Base-by-base conservation (phyloP, 92 coral and sea anemone genomes). In the Phenganax stokvisi region DNA sequence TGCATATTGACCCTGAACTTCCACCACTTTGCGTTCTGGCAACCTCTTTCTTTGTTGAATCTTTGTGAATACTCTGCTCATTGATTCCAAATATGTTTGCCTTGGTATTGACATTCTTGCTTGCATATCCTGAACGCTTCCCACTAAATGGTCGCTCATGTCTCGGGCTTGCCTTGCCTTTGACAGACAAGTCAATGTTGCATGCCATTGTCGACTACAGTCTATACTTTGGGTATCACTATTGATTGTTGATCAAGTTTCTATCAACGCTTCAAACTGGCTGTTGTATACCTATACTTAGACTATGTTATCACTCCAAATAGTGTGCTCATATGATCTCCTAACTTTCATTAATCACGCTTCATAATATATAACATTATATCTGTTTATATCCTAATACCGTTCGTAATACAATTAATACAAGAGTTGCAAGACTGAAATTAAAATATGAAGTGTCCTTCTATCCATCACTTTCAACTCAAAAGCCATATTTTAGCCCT, bases 141-240 rank as follows among this genome's bases (percentile, higher is more conserved):
- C 97, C 97, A 88, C 97, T 91, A 2, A 54, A 30, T 25, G 97
- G 97, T n/a, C 97, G 84, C 71, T 90, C 88, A 76, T 93, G 88
- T 30, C 97, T 83, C 31, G 97, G 89, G 20, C 93, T 89, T 51
- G 97, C 75, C 12, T 80, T 91, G 4, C 97, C 97, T 76, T 96
- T 89, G 20, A 93, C 92, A 29, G 97, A 86, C 57, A 93, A 79
- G 58, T 93, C 93, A 72, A 79, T 25, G 47, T 37, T 37, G 51
- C 52, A 79, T 10, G 83, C 83, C 83, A 79, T 79, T 37, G 27
- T 13, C 0, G 7, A 61, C 8, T 61, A 11, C 47, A 20, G 25
- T 20, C 25, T 20, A 37, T 20, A 37, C 47, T 37, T 37, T 37
- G 47, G 5, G 0, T 37, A 37, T 37, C 47, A 37, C 47, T 5